Evolutionary conservation across 2,888 invertebrate genomes (phyloP), one percentile per base, ranked within the genome.

Genomic region (Phorcus lineatus): DNA sequence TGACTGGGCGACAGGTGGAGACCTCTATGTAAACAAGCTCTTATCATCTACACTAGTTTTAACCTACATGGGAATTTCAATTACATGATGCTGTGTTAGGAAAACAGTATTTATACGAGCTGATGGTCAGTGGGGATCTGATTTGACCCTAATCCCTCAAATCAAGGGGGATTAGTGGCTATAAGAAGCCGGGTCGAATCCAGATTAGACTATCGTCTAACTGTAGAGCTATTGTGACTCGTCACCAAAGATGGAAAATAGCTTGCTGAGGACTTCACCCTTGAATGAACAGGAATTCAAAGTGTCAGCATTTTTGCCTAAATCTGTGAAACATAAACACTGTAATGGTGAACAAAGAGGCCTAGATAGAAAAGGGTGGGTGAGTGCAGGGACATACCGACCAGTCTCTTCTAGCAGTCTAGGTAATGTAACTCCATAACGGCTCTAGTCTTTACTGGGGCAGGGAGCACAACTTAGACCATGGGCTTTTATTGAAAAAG

Each of bases 281-380:
- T 62, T 28, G 28, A 28, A 24, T 62, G 62, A 62, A 62, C 62
- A 62, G 62, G 62, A 62, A 62, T 62, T 62, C 28, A 62, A 62
- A 62, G 24, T 62, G 62, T 62, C 62, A 62, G 62, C 62, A 62
- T 62, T 28, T 62, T 62, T 62, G 62, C 62, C 13, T 62, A 62
- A 62, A 62, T 62, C 62, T 62, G 62, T 62, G 62, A 62, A 62
- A 62, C 62, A 62, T 62, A 62, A 62, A 62, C 62, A 62, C 28
- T 0, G 62, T 24, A 62, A 62, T 62, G 62, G 24, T 62, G 62
- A 62, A 62, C 62, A 62, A 62, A 62, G 62, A 28, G 28, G 16
- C 62, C 62, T 62, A 11, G 47, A 47, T 62, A 16, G 22, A 16
- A 4, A 28, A 17, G 28, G 62, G 24, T 24, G 13, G 62, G 4